Evolutionary conservation across 2,113 vertebrate species (phyloP), one percentile per base, ranked within the genome.

Genomic region (Phyllostomus hastatus): DNA sequence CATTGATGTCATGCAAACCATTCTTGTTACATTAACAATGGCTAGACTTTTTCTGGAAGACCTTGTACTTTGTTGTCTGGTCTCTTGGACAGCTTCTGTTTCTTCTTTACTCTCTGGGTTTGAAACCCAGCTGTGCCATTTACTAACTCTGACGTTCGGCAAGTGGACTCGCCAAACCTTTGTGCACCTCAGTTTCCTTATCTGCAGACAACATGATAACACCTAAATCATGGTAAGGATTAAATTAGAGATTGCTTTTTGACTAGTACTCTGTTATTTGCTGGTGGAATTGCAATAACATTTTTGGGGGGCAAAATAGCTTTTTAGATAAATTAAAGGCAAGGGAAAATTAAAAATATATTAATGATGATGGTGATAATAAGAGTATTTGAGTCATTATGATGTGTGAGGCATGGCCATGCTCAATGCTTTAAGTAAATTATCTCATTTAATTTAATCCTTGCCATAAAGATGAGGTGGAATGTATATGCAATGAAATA

Each of bases 301-400:
- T 94, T 87, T 3, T 92, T 82, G 46, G 31, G 24, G 28, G 33
- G 35, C 22, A 91, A 95, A 33, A 43, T 5, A 41, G 33, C 14
- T 75, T 86, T 95, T 75, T 81, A 89, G 33, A 28, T 48, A 92
- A 70, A 5, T 76, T 93, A 67, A 54, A 96, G 33, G n/a, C 48
- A 88, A 31, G 80, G 50, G 24, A 33, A 67, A 79, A 73, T 38
- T 35, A 83, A 90, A 79, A 92, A 79, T 72, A 57, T 38, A 38
- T 66, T 28, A 33, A n/a, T 33, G 61, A 79, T 83, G 22, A 90
- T 54, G 10, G 72, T 8, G 15, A 46, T 48, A 41, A 46, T 52
- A 91, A 59, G 57, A 87, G 15, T 54, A 46, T 72, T 46, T 96
- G 31, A 70, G 20, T 88, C 57, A 90, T 76, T 67, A n/a, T 75